Evolutionary conservation across 2,113 vertebrate species (phyloP).

Genomic region (Alectura lathami): DNA sequence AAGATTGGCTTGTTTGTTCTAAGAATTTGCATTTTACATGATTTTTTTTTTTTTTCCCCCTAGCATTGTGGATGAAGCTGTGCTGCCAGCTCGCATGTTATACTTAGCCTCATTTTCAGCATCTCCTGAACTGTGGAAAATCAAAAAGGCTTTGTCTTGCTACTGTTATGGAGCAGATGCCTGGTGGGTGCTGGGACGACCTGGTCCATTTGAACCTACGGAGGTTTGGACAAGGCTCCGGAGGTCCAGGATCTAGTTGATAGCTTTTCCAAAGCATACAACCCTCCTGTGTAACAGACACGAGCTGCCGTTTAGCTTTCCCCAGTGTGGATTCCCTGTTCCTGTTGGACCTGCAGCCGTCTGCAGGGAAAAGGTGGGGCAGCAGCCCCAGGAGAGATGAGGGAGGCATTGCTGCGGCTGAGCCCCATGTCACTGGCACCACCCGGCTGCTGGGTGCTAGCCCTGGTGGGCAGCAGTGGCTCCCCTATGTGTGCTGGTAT

Average conservation of each 20-base stretch:
- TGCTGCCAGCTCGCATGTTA: background rate
- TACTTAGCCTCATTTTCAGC: background rate
- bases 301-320: background rate
- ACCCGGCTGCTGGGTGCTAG: background rate
- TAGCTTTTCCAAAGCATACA: background rate
- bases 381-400: background rate
- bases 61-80: background rate
- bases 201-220: background rate
- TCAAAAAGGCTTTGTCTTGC: background rate
- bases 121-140: background rate
- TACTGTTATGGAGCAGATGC: background rate
- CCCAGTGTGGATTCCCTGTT: slow-evolving; percentile 5
- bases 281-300: background rate
- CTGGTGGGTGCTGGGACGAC: background rate
- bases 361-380: background rate
- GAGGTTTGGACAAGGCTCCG: background rate
- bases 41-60: background rate
- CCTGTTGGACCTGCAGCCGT: background rate
- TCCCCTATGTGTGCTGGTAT: background rate
- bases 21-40: slow-evolving; percentile 21
- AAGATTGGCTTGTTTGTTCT: slow-evolving; percentile 24
- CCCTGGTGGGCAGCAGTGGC: accelerated
- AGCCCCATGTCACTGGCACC: accelerated
- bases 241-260: background rate
- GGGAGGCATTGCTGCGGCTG: accelerated